phyloP scores from a whole-genome alignment of 2,113 vertebrate species.

The Poicephalus gulielmi region DNA sequence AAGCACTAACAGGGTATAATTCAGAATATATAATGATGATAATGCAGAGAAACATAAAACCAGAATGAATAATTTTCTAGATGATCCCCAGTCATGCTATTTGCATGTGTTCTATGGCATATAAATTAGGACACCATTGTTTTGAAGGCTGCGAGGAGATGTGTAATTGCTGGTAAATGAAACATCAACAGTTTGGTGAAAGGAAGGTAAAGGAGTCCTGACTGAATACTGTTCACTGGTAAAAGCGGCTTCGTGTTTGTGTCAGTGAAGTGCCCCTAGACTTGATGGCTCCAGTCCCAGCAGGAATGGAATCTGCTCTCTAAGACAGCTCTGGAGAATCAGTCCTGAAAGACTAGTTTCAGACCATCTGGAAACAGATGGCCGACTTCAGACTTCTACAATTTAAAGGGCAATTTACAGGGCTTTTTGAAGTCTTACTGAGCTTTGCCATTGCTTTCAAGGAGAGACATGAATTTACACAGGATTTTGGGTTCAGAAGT shows the following conservation, averaged over 20 bases:
- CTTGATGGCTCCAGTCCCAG: conserved; percentile 52
- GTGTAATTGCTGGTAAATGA: background rate
- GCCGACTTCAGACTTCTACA: conserved; percentile 50
- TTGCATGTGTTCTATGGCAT: background rate
- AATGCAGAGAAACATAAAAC: background rate
- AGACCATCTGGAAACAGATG: conserved; percentile 67
- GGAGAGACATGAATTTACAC: background rate
- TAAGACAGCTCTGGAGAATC: conserved; percentile 36
- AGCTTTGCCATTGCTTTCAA: background rate
- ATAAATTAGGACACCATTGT: background rate
- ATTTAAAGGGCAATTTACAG: conserved; percentile 40
- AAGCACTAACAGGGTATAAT: background rate
- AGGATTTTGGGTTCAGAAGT: conserved; percentile 1
- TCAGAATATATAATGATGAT: background rate
- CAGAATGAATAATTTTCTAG: background rate
- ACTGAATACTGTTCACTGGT: background rate
- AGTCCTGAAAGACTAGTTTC: conserved; percentile 51
- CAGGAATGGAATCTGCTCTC: conserved; percentile 45
- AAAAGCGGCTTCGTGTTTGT: conserved; percentile 24
- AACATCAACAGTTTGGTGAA: background rate
- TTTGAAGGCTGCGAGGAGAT: background rate
- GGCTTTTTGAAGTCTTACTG: conserved; percentile 20
- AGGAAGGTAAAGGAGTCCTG: background rate
- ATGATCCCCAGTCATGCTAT: background rate
- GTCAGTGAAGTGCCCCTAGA: conserved; percentile 28